Evolutionary conservation across 2,113 vertebrate genomes (phyloP).

Genomic region (Salvelinus alpinus): DNA sequence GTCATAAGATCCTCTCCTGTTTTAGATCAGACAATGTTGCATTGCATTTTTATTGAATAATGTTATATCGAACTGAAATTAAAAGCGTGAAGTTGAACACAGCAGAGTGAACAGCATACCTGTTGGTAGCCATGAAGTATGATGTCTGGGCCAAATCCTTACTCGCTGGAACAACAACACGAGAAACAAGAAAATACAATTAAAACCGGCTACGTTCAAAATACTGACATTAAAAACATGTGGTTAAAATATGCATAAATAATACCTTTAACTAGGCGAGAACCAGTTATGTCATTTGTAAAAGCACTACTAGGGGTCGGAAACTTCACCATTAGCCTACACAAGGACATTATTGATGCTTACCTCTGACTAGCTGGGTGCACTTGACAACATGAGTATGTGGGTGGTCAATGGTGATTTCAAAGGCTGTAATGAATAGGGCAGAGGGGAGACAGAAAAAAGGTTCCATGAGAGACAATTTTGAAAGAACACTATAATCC

Average conservation of each 20-base stretch:
- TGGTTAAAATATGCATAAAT: not conserved
- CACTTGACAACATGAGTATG: constrained; percentile 98
- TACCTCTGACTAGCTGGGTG: constrained; percentile 95
- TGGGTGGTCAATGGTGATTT: constrained; percentile 97
- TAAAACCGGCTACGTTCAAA: constrained; percentile 19
- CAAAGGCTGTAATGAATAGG: constrained; percentile 82
- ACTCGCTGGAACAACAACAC: constrained; percentile 85
- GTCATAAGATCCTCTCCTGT: not conserved
- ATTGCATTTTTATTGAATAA: not conserved
- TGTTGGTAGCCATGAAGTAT: constrained; percentile 99
- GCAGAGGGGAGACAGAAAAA: constrained; percentile 39
- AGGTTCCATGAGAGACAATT: constrained; percentile 19
- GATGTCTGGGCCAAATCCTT: constrained; percentile 98
- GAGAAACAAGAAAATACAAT: constrained; percentile 19
- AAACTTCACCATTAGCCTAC: not conserved
- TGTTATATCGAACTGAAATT: not conserved
- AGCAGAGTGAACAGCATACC: constrained; percentile 71
- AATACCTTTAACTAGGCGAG: not conserved
- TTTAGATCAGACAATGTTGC: not conserved
- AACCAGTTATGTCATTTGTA: not conserved
- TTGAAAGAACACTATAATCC: not conserved
- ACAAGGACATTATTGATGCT: constrained; percentile 49
- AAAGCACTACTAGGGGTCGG: not conserved
- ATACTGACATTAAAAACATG: not conserved
- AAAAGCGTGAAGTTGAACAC: not conserved